Evolutionary conservation across 2,113 vertebrate genomes (phyloP), one percentile per base, ranked within the genome.

Genomic region (Edolisoma coerulescens): DNA sequence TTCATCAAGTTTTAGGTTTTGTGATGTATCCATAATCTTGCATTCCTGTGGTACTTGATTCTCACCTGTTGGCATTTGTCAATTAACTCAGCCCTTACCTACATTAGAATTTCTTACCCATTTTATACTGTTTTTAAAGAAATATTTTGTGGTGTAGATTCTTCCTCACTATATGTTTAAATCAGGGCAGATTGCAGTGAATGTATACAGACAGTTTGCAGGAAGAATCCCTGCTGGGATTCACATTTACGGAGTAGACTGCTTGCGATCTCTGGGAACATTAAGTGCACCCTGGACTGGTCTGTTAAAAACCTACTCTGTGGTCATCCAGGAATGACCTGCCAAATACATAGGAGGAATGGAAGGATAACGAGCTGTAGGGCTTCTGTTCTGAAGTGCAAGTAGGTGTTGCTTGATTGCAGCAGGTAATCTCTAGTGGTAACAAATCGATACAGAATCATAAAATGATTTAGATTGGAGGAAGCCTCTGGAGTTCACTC

Each of bases 381-480:
- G 3, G 13, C 70, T 33, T 4, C 37, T 73, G 3, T 45, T 65
- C 24, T 44, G 16, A 17, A 37, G 52, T 21, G 77, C 44, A 47
- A 28, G 67, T 54, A 54, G 41, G 27, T 45, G 37, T n/a, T 42
- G 14, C 7, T 81, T 39, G 56, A 92, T 74, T 89, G 81, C 64
- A 70, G 20, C 23, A 54, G 59, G 44, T 89, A 93, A 85, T 90
- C 75, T 82, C 15, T 7, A 86, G 44, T 74, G 47, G 54, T 47
- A 86, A 70, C 7, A 1, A 53, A 87, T 89, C 7, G 1, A 92
- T 92, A 64, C 0, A 53, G 68, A 89, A 86, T 65, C 89, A 93
- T 95, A 92, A 96, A 97, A 74, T 87, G 32, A 95, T 97, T 96
- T 82, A 87, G 86, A 91, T 89, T 91, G 86, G 56, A 90, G 73